Percentiles rank a stretch among this genome's conserved stretches.
These are phyloP conservation scores for Serranus cabrilla DNA, from an alignment of 2,797 vertebrate genomes.

Conservation along the genomic window DNA sequence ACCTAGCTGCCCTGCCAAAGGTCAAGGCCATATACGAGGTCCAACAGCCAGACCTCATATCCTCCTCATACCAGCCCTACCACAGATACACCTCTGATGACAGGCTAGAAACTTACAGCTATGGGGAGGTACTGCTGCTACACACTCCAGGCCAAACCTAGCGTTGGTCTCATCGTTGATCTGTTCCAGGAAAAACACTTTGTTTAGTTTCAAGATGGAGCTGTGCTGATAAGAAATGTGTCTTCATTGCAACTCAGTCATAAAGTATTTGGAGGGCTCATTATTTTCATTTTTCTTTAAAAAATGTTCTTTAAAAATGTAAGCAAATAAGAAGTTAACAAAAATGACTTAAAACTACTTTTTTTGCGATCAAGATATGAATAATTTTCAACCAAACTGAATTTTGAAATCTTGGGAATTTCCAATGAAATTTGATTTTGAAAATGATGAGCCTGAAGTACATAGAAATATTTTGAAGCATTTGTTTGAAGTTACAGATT, in stretches of 20 bases:
- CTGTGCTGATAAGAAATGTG: neutral
- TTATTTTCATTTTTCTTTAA: slow-evolving; percentile 2
- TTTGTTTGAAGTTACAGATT: slow-evolving; percentile 14
- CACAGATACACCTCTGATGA: slow-evolving; percentile 95
- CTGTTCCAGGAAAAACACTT: slow-evolving; percentile 11
- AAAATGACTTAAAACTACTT: too few relatives aligned
- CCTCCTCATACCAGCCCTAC: slow-evolving; percentile 92
- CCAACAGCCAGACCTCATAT: slow-evolving; percentile 96
- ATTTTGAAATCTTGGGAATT: neutral
- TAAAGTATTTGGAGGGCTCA: neutral
- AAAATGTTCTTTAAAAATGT: too few relatives aligned
- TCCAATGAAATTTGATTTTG: neutral
- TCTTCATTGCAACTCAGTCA: neutral
- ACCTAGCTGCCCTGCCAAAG: slow-evolving; percentile 99
- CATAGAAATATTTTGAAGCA: neutral
- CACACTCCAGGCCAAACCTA: slow-evolving; percentile 60
- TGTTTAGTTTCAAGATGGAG: slow-evolving; percentile 6
- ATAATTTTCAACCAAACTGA: neutral
- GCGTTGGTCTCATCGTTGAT: neutral
- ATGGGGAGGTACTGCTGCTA: slow-evolving; percentile 92
- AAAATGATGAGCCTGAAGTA: neutral
- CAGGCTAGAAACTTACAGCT: slow-evolving; percentile 95
- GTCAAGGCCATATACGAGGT: slow-evolving; percentile 99
- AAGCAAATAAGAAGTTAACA: too few relatives aligned
- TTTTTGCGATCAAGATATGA: too few relatives aligned